Evolutionary conservation across 1,140 invertebrate genomes (phyloP), one percentile per base, ranked within the genome.

Genomic region (Tetramorium parvispinum): DNA sequence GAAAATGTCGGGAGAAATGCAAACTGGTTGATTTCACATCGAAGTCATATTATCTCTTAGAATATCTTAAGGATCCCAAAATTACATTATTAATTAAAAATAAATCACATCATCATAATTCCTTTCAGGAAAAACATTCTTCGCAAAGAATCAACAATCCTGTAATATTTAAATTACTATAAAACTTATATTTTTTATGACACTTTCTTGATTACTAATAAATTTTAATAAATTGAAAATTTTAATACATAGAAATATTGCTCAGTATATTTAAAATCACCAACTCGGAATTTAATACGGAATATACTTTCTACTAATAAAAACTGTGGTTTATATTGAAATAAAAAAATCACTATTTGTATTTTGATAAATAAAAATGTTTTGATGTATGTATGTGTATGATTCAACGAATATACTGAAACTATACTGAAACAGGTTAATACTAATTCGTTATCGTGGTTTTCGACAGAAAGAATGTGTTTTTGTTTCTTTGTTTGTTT

Each of bases 51-150:
- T 5, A 3, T 49, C 43, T 10, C 37, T 71, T 40, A 18, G 16
- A n/a, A 66, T 63, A 53, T 40, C 18, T 53, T 53, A 6, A n/a
- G 3, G 18, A 49, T 24, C 21, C 3, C 16, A 24, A 65, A 66
- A 85, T 66, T 85, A 2, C 49, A 6, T 49, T 18, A 24, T 21
- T 43, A n/a, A 75, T 87, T n/a, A 79, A 71, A 53, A 46, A 40
- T 57, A 10, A 87, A 53, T 70, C 46, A 43, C 16, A 43, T 43
- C 27, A 68, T 82, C 81, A 59, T 68, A 83, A 49, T 76, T 53
- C 40, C 55, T 27, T 27, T 37, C 27, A 21, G 63, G 1, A 49
- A 27, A 68, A 68, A 49, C 0, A 55, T 43, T 61, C 3, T 61
- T 51, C 7, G 24, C 32, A 40, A 37, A 78, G 4, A 63, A n/a